Evolutionary conservation across 92 coral and sea anemone species (phyloP), one percentile per base, ranked within the genome.

Genomic region (Epizoanthus ramosus): DNA sequence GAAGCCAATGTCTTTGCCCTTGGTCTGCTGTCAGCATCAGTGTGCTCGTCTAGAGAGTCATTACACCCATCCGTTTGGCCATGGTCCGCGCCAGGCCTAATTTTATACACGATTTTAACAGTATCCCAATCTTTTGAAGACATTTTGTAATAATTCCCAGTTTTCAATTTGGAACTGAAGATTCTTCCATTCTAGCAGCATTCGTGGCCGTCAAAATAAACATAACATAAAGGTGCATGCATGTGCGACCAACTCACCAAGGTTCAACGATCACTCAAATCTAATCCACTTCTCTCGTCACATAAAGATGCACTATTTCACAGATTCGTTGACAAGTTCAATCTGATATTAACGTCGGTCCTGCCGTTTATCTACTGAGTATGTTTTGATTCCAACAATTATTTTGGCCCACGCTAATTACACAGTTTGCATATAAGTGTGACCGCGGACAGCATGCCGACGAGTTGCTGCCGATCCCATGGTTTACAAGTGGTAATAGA

Each of bases 111-210:
- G 63, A 80, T 73, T 73, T 80, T 89, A 19, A 89, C 83, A 68
- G 77, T 85, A 10, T 74, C 92, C 92, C 92, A 89, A 23, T 81
- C 83, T 61, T 83, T 85, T 57, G 89, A 88, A 70, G 87, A 80
- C 91, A 45, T 60, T 24, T 47, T 47, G 54, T 47, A 8, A 9
- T 47, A 47, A 10, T 47, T 47, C 54, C 9, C 50, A 43, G 50
- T 8, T 43, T 43, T 43, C 15, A 47, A 47, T 47, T 47, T 12
- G 54, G 54, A 47, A 47, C 2, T 47, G 54, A 47, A 47, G 15
- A 9, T 47, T 8, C 54, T 47, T 3, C 17, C 25, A 24, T 22
- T 35, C 5, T 25, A 35, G 6, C 63, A 10, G 22, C 22, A 15
- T 19, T 75, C 64, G 47, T 69, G 33, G 1, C 73, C 57, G 63